Base-by-base conservation (phyloP, 1,140 invertebrate species). In the Daktulosphaira vitifoliae region DNA sequence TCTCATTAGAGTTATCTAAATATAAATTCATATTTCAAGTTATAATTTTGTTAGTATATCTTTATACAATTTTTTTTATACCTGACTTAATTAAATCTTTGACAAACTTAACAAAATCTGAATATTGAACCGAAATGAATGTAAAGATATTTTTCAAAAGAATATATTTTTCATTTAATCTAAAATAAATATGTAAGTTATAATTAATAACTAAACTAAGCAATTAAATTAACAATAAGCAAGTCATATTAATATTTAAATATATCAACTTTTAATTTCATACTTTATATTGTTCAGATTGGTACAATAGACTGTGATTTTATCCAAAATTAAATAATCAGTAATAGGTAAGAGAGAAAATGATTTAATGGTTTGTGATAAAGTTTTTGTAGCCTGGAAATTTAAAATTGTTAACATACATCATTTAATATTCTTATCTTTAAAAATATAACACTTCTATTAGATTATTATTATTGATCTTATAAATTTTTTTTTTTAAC, bases 41-140 rank as follows among this genome's bases (percentile, higher is more conserved):
- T n/a, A n/a, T n/a, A n/a, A n/a, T n/a, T n/a, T n/a, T n/a, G n/a
- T n/a, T n/a, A n/a, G n/a, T n/a, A n/a, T n/a, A n/a, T n/a, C n/a
- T n/a, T n/a, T n/a, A n/a, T n/a, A n/a, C n/a, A n/a, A n/a, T n/a
- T n/a, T n/a, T n/a, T n/a, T n/a, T n/a, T 38, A 44, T 59, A 59
- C 54, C 39, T 46, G 54, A 46, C 15, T 59, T 46, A 18, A 59
- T 46, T 16, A 26, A 29, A 15, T 59, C 6, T 20, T 59, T 33
- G 3, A 59, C 13, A 46, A n/a, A 59, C n/a, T 59, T 26, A 7
- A 59, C 42, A 59, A 29, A 46, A 15, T 59, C 39, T 26, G 26
- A 7, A 46, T 46, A 59, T 59, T 59, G 42, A 15, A 18, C 18
- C 18, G 54, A 59, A 13, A 59, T 46, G 13, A 59, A 59, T 18